Percentiles rank a stretch among this genome's conserved stretches.
Evolutionary conservation across 2,888 invertebrate genomes (phyloP).

Genomic region (Atethmia centrago): DNA sequence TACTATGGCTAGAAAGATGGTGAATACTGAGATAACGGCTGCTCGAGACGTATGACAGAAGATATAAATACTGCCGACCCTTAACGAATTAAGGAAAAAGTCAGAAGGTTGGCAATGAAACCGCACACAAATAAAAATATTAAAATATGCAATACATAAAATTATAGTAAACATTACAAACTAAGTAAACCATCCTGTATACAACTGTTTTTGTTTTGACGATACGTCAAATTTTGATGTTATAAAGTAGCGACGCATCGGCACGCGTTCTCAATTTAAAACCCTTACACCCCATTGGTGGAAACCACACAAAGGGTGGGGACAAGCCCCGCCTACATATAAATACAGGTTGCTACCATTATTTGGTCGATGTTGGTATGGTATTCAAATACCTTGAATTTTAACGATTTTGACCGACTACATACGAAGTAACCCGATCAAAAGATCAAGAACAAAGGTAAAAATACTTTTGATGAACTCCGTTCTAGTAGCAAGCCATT

Average conservation of each 20-base stretch:
- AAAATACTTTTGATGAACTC: constrained; percentile 24
- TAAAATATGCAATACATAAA: neutral
- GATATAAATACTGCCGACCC: neutral
- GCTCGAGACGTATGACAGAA: neutral
- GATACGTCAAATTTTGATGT: constrained; percentile 84
- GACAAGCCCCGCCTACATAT: constrained; percentile 71
- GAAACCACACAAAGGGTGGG: constrained; percentile 57
- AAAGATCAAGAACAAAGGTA: constrained; percentile 60
- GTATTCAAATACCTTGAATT: constrained; percentile 55
- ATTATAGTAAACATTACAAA: neutral
- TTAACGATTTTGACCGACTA: constrained; percentile 53
- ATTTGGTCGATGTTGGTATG: constrained; percentile 75
- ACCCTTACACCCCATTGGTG: constrained; percentile 75
- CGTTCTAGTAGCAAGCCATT: constrained; percentile 11
- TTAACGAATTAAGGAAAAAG: neutral
- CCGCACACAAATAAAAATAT: neutral
- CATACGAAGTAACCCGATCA: constrained; percentile 40
- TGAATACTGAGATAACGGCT: neutral
- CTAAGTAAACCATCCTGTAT: constrained; percentile 70
- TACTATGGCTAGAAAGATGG: neutral
- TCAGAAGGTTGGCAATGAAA: neutral
- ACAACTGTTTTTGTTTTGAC: constrained; percentile 76
- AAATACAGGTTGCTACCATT: constrained; percentile 71
- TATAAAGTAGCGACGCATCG: constrained; percentile 80
- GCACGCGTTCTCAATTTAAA: constrained; percentile 84